Conservation (phyloP, 2,797 vertebrate species). For the Cirrhinus molitorella region DNA sequence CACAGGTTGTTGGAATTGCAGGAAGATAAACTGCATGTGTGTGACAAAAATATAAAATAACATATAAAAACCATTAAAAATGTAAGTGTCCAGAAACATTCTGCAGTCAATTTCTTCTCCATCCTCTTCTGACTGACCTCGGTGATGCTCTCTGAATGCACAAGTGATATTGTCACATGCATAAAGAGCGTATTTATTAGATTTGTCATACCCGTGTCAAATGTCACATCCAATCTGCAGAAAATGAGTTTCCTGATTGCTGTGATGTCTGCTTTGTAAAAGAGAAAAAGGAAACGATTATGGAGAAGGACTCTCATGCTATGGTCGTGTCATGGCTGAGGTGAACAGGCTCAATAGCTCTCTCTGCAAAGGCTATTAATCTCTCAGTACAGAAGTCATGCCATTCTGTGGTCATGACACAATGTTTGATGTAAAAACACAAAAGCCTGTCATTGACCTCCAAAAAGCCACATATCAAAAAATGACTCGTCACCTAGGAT, state of each 20-base stretch:
- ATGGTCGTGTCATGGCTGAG: slow-evolving; percentile 30
- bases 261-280: slow-evolving; percentile 41
- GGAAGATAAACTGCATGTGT: not conserved
- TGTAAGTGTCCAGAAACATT: slow-evolving; percentile 10
- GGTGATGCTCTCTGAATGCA: slow-evolving; percentile 14
- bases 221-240: slow-evolving; percentile 43
- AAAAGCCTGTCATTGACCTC: slow-evolving; percentile 35
- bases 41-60: not conserved
- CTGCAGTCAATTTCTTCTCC: slow-evolving; percentile 15
- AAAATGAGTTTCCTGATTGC: slow-evolving; percentile 51
- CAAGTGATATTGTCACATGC: slow-evolving; percentile 14
- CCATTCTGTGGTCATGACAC: slow-evolving; percentile 11
- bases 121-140: slow-evolving; percentile 31
- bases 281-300: slow-evolving; percentile 33
- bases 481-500: not conserved
- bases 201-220: slow-evolving; percentile 53
- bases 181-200: slow-evolving; percentile 52
- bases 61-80: not conserved
- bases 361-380: slow-evolving; percentile 35
- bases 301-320: slow-evolving; percentile 17
- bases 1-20: not conserved
- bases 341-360: slow-evolving; percentile 37
- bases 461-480: not conserved
- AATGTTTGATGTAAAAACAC: slow-evolving; percentile 29
- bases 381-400: slow-evolving; percentile 12